These are phyloP conservation scores for Actenoides hombroni DNA, from an alignment of 2,113 vertebrate species.

Conservation along the genomic window DNA sequence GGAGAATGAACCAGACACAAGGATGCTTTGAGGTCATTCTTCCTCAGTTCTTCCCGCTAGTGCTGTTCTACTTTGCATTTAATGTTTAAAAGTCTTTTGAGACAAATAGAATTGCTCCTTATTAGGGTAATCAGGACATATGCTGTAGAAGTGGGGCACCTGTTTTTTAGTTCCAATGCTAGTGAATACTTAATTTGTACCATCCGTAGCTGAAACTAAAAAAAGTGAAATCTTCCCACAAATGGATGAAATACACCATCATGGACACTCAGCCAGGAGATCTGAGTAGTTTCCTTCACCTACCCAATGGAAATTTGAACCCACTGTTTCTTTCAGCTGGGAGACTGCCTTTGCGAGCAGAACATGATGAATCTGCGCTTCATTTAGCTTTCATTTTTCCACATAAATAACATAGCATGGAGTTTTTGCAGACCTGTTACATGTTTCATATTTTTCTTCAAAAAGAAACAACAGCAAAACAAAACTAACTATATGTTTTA, in stretches of 20 bases:
- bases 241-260: not conserved
- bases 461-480: not conserved
- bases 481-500: not conserved
- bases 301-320: not conserved
- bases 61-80: constrained; percentile 29
- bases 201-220: not conserved
- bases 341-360: not conserved
- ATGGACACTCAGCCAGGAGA: not conserved
- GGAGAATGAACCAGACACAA: not conserved
- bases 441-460: not conserved
- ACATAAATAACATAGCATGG: not conserved
- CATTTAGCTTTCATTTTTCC: not conserved
- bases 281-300: not conserved
- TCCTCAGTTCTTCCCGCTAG: not conserved
- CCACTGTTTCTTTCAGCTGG: not conserved
- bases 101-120: not conserved
- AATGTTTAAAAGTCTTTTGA: constrained; percentile 6
- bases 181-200: not conserved
- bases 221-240: not conserved
- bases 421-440: not conserved
- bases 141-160: not conserved
- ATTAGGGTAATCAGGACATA: not conserved
- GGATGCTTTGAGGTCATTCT: not conserved
- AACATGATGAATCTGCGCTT: not conserved
- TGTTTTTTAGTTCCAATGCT: not conserved